phyloP scores from a whole-genome alignment of 2,113 vertebrate species.

The Poicephalus meyeri region DNA sequence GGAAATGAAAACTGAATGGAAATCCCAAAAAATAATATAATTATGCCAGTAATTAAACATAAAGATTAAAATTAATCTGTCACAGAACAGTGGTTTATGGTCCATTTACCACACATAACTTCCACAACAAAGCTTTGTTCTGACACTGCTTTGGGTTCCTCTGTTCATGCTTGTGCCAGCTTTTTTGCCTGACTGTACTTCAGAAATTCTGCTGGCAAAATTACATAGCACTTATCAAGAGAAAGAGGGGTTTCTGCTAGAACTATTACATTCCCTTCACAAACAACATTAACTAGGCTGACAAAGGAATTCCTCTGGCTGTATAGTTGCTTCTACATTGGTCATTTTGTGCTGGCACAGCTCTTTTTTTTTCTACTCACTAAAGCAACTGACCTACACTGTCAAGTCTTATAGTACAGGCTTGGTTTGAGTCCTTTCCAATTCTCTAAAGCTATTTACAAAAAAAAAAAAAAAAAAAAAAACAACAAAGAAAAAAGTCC shows the following conservation, averaged over 20 bases:
- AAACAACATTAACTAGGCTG: constrained; percentile 6
- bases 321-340: not conserved
- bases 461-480: not conserved
- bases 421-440: not conserved
- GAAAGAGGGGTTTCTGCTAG: constrained; percentile 26
- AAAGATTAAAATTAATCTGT: not conserved
- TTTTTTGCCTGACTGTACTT: constrained; percentile 34
- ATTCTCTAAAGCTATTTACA: not conserved
- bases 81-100: not conserved
- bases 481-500: not conserved
- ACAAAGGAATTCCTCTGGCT: constrained; percentile 43
- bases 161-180: not conserved
- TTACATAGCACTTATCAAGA: not conserved
- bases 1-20: not conserved
- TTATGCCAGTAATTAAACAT: not conserved
- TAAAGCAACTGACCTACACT: not conserved
- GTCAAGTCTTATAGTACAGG: not conserved
- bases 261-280: not conserved
- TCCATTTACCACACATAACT: not conserved
- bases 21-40: not conserved
- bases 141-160: not conserved
- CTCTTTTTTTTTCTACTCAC: not conserved
- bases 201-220: constrained; percentile 39
- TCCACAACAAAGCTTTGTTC: not conserved
- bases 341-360: not conserved